These are phyloP conservation scores for Nineta flava DNA, from an alignment of 2,888 invertebrate genomes.

Conservation along the genomic window DNA sequence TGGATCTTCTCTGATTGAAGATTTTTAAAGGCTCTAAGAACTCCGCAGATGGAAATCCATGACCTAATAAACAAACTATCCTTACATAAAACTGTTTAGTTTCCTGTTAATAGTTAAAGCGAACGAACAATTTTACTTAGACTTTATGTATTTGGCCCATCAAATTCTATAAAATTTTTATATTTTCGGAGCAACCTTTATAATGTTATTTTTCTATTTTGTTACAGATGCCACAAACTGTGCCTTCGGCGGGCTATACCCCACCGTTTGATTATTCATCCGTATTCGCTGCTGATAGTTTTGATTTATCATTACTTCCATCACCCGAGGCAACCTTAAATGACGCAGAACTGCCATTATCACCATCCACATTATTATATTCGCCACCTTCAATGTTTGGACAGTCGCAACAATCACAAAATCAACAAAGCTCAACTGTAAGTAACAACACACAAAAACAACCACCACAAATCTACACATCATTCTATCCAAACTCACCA, in stretches of 20 bases:
- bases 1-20: no score
- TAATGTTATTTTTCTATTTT: constrained; percentile 12
- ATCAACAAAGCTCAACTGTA: constrained; percentile 4
- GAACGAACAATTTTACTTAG: no score
- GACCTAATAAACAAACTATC: no score
- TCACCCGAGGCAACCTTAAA: constrained; percentile 11
- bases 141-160: no score
- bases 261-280: constrained; percentile 48
- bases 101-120: no score
- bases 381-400: constrained; percentile 27
- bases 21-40: no score
- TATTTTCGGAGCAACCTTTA: not conserved
- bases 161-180: not conserved
- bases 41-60: no score
- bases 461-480: not conserved
- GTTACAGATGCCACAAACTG: constrained; percentile 69
- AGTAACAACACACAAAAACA: not conserved
- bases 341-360: constrained; percentile 38
- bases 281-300: constrained; percentile 40
- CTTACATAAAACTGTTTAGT: no score
- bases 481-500: constrained; percentile 16
- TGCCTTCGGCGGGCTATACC: constrained; percentile 61
- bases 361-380: constrained; percentile 29
- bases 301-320: constrained; percentile 58
- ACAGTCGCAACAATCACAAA: constrained; percentile 26